Evolutionary conservation across 2,888 invertebrate genomes (phyloP), one percentile per base, ranked within the genome.

Genomic region (Ochropleura plecta): DNA sequence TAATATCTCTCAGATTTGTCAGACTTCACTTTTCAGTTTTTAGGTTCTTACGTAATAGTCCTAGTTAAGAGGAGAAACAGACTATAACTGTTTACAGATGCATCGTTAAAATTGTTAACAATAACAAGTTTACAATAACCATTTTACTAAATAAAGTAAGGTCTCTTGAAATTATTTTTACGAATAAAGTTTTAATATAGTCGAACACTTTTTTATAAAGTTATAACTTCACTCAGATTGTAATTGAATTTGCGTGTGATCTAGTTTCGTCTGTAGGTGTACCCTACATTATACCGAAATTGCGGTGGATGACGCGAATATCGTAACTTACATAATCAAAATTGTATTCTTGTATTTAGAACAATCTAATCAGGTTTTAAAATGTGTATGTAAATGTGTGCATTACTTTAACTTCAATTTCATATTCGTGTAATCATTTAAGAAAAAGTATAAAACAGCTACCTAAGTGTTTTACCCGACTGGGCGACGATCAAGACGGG

Each of bases 311-410:
- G 46, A 64, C 73, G 60, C 53, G 53, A 55, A 49, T 20, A 16
- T 69, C 76, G 55, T 40, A 65, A 64, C 62, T 75, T 70, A 62
- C 73, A 55, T 71, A 73, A 75, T 70, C 75, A 69, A 78, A 51
- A 82, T 73, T 48, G 53, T 78, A 75, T 65, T 64, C 57, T 40
- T 46, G 44, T 72, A 63, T 63, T 65, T 62, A 57, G 20, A 64
- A 53, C 57, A 49, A 48, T 20, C 10, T n/a, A 65, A 79, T 65
- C 78, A 69, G 49, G 60, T 78, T 78, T 75, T 78, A n/a, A 75
- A 42, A 78, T 70, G 76, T 59, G 68, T 66, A 70, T 42, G 18
- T 40, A 18, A 59, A 55, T 53, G 30, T 40, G 30, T 14, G 59
- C 5, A 18, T 16, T 40, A 18, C 10, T 42, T 42, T 42, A 49